Evolutionary conservation across 2,888 invertebrate species (phyloP).

Genomic region (Eurytoma californica): DNA sequence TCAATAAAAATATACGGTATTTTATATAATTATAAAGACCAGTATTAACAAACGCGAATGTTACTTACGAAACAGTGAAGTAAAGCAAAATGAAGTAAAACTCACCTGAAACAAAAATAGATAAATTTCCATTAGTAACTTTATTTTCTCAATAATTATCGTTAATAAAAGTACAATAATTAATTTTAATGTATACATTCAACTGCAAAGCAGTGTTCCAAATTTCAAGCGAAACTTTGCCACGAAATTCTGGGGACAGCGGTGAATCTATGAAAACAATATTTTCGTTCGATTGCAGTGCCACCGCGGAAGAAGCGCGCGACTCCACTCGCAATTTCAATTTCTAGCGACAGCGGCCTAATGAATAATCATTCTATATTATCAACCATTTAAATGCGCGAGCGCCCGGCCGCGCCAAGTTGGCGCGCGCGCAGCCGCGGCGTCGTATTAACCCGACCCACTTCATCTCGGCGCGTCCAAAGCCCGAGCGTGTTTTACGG

Average conservation of each 20-base stretch:
- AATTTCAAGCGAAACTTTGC: no score
- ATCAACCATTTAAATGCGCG: slow-evolving; percentile 48
- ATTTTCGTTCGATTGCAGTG: slow-evolving; percentile 37
- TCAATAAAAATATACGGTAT: no score
- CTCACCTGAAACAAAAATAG: no score
- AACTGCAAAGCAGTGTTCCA: no score
- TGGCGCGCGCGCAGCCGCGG: slow-evolving; percentile 17
- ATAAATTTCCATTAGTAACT: no score
- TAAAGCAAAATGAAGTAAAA: no score
- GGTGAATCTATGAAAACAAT: slow-evolving; percentile 33
- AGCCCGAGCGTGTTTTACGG: not conserved
- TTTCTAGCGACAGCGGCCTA: slow-evolving; percentile 18
- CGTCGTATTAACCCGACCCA: slow-evolving; percentile 10
- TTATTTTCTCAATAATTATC: no score
- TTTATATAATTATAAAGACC: no score
- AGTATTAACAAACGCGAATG: no score
- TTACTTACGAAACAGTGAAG: no score
- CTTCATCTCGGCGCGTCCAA: not conserved
- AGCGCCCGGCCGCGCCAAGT: slow-evolving; percentile 29
- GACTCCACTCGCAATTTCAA: slow-evolving; percentile 20
- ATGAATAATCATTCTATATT: slow-evolving; percentile 51
- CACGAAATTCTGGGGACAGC: not conserved
- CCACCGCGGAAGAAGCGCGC: not conserved
- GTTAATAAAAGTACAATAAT: no score
- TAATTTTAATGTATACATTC: no score